These are phyloP conservation scores for Diarsia dahlii DNA, from an alignment of 2,888 invertebrate genomes.

Conservation along the genomic window DNA sequence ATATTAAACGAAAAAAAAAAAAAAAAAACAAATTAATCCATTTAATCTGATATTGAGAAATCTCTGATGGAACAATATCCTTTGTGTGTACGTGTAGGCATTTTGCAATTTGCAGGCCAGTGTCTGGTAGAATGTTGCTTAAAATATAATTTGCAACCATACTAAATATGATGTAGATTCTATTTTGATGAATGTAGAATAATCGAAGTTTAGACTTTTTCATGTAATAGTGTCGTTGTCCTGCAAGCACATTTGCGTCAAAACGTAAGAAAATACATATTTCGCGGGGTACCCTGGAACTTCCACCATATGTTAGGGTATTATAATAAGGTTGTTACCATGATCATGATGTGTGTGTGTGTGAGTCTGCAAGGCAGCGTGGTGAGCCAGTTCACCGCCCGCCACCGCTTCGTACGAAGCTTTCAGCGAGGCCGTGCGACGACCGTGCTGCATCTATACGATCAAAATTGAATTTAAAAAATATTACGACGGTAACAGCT, in stretches of 20 bases:
- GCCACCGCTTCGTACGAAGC: conserved; percentile 98
- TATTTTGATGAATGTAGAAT: no score
- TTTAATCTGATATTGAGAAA: neutral
- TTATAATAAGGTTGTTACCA: conserved; percentile 30
- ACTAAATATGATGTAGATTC: no score
- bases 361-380: conserved; percentile 92
- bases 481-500: neutral
- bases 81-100: neutral
- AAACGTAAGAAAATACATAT: no score
- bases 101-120: no score
- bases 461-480: neutral
- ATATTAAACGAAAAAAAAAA: no score
- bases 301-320: neutral
- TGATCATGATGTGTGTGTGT: conserved; percentile 90
- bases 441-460: conserved; percentile 96
- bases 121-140: no score
- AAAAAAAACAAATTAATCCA: no score
- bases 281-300: no score
- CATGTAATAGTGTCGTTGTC: no score
- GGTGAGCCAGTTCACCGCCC: conserved; percentile 92
- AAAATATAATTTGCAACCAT: no score
- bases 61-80: neutral
- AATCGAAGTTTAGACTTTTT: no score
- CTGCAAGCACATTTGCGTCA: no score
- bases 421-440: conserved; percentile 97